Evolutionary conservation across 37 sponge, comb jelly and placozoan genomes (phyloP).

Genomic region (Ephydatia muelleri): DNA sequence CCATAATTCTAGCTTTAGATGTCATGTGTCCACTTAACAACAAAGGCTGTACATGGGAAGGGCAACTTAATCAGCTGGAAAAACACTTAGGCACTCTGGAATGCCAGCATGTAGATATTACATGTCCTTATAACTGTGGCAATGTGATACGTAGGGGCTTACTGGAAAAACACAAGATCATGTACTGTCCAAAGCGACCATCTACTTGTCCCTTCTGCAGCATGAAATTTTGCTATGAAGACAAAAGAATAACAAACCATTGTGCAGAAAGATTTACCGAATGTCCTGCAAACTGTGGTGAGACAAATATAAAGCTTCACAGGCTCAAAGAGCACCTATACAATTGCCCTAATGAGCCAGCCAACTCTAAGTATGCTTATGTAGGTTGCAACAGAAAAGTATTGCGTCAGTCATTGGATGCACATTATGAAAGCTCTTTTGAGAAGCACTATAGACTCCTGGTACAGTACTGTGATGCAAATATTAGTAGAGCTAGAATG

Average conservation of each 20-base stretch:
- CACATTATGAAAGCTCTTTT: not conserved
- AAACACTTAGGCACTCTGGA: not conserved
- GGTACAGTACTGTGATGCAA: not conserved
- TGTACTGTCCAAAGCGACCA: not conserved
- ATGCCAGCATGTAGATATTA: not conserved
- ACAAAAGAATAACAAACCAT: not conserved
- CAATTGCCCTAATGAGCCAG: not conserved
- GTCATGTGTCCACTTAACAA: not conserved
- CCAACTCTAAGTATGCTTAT: not conserved
- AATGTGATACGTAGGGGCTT: not conserved
- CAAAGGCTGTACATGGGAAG: not conserved
- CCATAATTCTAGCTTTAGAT: not conserved
- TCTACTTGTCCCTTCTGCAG: not conserved
- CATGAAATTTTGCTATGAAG: not conserved
- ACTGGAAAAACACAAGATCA: not conserved
- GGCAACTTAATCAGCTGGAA: not conserved
- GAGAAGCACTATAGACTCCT: not conserved
- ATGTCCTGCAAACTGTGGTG: not conserved
- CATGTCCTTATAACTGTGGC: not conserved
- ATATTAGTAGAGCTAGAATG: not conserved
- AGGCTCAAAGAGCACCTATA: not conserved
- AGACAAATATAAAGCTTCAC: not conserved
- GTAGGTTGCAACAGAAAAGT: not conserved
- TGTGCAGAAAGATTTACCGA: not conserved
- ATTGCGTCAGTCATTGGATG: not conserved